Evolutionary conservation across 2,797 vertebrate species (phyloP), one percentile per base, ranked within the genome.

Genomic region (Loris lydekkerianus): DNA sequence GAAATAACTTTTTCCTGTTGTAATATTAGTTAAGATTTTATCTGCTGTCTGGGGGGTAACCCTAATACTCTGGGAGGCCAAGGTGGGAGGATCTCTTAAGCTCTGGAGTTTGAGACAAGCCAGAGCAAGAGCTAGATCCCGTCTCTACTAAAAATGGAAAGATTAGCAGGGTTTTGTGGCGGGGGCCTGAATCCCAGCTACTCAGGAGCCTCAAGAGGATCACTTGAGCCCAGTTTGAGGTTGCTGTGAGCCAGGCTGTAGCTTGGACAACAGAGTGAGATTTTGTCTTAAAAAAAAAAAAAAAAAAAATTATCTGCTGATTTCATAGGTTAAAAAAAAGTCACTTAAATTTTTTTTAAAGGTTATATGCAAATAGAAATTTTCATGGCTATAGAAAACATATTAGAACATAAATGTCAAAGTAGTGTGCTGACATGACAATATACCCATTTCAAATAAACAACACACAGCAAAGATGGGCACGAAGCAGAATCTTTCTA

Each of bases 341-440:
- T 17, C 72, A 86, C 27, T 65, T 80, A 72, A 31, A 84, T 87
- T 84, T 93, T 91, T 46, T 43, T 95, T 86, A 82, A 96, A 85
- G 37, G 34, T 63, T 86, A 86, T 37, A 91, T 34, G 17, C 46
- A 94, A 86, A 83, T 4, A 69, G 23, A 63, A 86, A 91, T 70
- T 58, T 86, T 77, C 40, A 87, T 21, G 17, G 76, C 81, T 89
- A 13, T 43, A 81, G 72, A 87, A 89, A 87, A 91, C 2, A 88
- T 3, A 70, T 3, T 18, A 43, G 53, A 82, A 77, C 11, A 77
- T 43, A 93, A 89, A 75, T 10, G 96, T 40, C n/a, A 60, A 80
- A 37, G 37, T 20, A 18, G 89, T 91, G 82, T 80, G 91, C 5
- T 27, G 70, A 89, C 10, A 89, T 31, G 70, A 89, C 11, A 89